phyloP scores from a whole-genome alignment of 2,113 vertebrate genomes.

The Ceyx melanurus region DNA sequence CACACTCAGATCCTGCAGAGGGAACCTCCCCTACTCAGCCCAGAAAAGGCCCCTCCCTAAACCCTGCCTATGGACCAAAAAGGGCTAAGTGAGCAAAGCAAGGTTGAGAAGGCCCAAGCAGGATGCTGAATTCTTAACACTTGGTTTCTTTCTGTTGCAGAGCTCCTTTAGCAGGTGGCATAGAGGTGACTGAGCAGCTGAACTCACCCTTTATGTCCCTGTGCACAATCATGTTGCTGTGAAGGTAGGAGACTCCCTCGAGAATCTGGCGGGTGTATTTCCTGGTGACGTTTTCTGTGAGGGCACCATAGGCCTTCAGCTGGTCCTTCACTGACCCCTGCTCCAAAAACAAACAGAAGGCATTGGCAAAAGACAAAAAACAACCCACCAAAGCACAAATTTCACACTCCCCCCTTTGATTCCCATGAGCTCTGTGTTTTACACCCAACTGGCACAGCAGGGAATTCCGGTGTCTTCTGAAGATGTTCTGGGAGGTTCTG shows the following conservation, averaged over 20 bases:
- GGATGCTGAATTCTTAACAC: not conserved
- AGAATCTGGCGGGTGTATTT: slow-evolving; percentile 96
- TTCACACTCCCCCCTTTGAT: not conserved
- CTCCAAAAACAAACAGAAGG: not conserved
- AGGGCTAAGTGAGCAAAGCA: not conserved
- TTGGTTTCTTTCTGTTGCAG: not conserved
- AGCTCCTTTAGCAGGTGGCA: not conserved
- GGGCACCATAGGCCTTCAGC: slow-evolving; percentile 91
- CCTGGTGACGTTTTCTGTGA: slow-evolving; percentile 93
- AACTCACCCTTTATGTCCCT: slow-evolving; percentile 93
- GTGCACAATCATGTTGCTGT: slow-evolving; percentile 99
- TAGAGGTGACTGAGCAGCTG: not conserved
- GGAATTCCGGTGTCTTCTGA: not conserved
- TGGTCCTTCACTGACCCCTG: slow-evolving; percentile 97
- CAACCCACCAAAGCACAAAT: not conserved
- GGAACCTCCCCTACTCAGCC: not conserved
- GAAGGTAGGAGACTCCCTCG: slow-evolving; percentile 94
- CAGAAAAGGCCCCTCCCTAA: not conserved
- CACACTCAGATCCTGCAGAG: not conserved
- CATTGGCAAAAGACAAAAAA: not conserved
- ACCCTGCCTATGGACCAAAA: not conserved
- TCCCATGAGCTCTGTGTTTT: not conserved
- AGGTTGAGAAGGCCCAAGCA: not conserved
- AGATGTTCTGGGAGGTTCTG: not conserved
- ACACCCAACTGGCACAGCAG: not conserved